Evolutionary conservation across 2,888 invertebrate species (phyloP), one percentile per base, ranked within the genome.

Genomic region (Mycalesis mineus): DNA sequence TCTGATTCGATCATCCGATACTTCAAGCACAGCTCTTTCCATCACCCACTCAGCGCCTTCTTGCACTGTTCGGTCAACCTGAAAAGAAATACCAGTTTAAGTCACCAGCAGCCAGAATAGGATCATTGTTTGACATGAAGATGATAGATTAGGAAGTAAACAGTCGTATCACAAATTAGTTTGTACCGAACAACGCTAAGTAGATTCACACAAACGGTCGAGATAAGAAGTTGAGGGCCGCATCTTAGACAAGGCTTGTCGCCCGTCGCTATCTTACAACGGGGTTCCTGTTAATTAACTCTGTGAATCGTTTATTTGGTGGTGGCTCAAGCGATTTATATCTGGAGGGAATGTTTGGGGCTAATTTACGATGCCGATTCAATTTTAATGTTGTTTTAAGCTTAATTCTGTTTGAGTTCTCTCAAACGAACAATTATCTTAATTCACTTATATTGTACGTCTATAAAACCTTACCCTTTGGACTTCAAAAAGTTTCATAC

Each of bases 231-330:
- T 29, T 42, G 29, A 42, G 42, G 31, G 31, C 28, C 51, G 41
- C 31, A 17, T 42, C 42, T 1, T 22, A 33, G 42, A 41, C 42
- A 22, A 15, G 33, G 36, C 36, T 36, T 36, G 36, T 36, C 36
- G 45, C 44, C 7, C 8, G 31, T 17, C 41, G 52, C 33, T 52
- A 52, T 52, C 52, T 52, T 7, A 13, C 15, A 31, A 42, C 42
- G 57, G 60, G 57, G 62, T 60, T 48, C 44, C 55, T 37, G 57
- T 57, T 67, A 69, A 69, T 69, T 69, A 67, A 64, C 65, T 62
- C 60, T 39, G 55, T 55, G 62, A 67, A 65, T 68, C 61, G 62
- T 59, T 62, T 51, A 60, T 45, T 52, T 17, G 42, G 41, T 31
- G 50, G 51, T 52, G 14, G 50, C 54, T 51, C 49, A 57, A 62